These are phyloP conservation scores for Lepisosteus oculatus DNA, from an alignment of 2,113 vertebrate genomes.

Conservation along the genomic window DNA sequence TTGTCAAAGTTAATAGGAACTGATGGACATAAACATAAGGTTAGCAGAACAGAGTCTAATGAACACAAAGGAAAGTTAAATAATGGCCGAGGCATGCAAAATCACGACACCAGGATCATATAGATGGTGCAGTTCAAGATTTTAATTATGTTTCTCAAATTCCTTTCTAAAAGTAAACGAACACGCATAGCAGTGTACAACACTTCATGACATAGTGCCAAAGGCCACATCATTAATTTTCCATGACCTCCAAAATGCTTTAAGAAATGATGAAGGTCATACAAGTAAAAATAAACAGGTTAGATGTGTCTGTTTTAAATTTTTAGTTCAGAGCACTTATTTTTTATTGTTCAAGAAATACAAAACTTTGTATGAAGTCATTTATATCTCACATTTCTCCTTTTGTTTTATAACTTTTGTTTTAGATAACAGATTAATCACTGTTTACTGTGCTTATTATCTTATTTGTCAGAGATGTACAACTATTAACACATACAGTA, in stretches of 20 bases:
- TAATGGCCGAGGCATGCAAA: neutral
- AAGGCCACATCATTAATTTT: constrained; percentile 20
- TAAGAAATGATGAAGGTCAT: neutral
- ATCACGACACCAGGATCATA: neutral
- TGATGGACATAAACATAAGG: constrained; percentile 49
- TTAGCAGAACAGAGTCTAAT: constrained; percentile 48
- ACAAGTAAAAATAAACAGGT: constrained; percentile 8
- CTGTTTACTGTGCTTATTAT: no score
- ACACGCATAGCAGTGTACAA: constrained; percentile 15
- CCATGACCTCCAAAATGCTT: constrained; percentile 20
- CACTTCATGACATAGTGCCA: constrained; percentile 12
- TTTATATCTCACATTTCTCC: no score
- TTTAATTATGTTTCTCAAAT: neutral
- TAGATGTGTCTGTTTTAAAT: neutral
- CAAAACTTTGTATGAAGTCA: no score
- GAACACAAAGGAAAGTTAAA: constrained; percentile 39
- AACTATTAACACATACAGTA: no score
- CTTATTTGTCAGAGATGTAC: no score
- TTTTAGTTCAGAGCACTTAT: no score
- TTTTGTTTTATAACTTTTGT: no score
- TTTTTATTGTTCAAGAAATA: no score
- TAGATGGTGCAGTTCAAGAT: constrained; percentile 54
- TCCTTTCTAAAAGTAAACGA: constrained; percentile 21
- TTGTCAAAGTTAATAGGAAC: constrained; percentile 67
- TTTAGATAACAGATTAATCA: no score